Conservation (phyloP, 2,113 vertebrate genomes). For the Sciurus niger region DNA sequence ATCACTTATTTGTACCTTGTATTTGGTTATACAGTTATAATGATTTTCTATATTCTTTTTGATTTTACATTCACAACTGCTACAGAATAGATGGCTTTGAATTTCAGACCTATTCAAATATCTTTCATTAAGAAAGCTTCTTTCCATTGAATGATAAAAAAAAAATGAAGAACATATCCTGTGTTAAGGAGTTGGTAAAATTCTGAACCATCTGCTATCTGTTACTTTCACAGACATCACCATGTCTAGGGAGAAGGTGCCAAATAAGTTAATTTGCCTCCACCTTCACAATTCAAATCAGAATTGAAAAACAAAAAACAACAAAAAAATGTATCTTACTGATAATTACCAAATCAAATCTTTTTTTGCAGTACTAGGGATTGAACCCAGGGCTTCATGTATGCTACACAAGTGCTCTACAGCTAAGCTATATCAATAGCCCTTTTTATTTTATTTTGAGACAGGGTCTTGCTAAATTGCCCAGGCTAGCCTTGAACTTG, state of each 20-base stretch:
- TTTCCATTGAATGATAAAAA: not conserved
- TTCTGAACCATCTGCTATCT: constrained; percentile 24
- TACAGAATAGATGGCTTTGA: not conserved
- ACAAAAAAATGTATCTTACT: not conserved
- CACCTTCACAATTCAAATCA: constrained; percentile 17
- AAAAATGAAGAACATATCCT: not conserved
- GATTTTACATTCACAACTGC: not conserved
- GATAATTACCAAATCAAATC: constrained; percentile 32
- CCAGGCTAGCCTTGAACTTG: not conserved
- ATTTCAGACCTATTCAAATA: not conserved
- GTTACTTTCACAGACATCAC: not conserved
- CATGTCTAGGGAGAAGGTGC: not conserved
- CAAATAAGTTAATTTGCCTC: not conserved
- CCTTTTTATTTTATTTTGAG: not conserved
- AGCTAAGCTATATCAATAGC: not conserved
- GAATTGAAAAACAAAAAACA: not conserved
- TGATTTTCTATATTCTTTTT: not conserved
- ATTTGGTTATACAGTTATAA: not conserved
- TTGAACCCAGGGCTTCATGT: not conserved
- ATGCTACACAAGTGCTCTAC: not conserved
- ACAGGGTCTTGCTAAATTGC: not conserved
- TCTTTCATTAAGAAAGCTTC: constrained; percentile 34
- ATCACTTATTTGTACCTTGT: not conserved
- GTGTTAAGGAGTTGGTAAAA: not conserved
- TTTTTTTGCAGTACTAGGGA: not conserved